phyloP scores from a whole-genome alignment of 2,888 invertebrate genomes.

The Tiphia femorata region DNA sequence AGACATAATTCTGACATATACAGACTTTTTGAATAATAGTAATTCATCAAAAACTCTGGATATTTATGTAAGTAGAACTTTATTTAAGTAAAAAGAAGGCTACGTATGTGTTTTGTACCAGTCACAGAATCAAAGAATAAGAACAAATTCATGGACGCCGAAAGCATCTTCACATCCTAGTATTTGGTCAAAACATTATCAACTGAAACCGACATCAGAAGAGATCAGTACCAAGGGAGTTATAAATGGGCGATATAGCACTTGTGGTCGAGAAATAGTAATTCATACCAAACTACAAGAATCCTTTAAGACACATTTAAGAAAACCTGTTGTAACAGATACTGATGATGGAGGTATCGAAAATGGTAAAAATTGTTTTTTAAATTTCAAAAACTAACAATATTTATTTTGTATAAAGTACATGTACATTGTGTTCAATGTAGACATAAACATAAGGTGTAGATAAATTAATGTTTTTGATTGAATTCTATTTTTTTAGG shows the following conservation, averaged over 20 bases:
- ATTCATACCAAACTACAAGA: background rate
- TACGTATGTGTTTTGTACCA: slow-evolving; percentile 2
- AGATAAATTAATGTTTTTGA: background rate
- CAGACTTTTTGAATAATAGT: background rate
- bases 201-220: slow-evolving; percentile 8
- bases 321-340: background rate
- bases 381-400: background rate
- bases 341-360: background rate
- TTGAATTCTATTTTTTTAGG: slow-evolving; percentile 19
- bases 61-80: background rate
- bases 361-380: background rate
- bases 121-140: slow-evolving; percentile 32
- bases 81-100: background rate
- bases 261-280: background rate
- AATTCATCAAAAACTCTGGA: too few species aligned
- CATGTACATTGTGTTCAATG: background rate
- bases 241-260: background rate
- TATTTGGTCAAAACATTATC: slow-evolving; percentile 67
- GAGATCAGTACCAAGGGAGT: background rate
- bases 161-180: slow-evolving; percentile 62
- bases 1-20: background rate
- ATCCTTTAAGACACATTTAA: background rate
- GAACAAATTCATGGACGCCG: slow-evolving; percentile 48
- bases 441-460: background rate
- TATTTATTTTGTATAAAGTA: too few species aligned